Base-by-base conservation (phyloP, 1,140 invertebrate genomes). In the Camponotus vicinus region DNA sequence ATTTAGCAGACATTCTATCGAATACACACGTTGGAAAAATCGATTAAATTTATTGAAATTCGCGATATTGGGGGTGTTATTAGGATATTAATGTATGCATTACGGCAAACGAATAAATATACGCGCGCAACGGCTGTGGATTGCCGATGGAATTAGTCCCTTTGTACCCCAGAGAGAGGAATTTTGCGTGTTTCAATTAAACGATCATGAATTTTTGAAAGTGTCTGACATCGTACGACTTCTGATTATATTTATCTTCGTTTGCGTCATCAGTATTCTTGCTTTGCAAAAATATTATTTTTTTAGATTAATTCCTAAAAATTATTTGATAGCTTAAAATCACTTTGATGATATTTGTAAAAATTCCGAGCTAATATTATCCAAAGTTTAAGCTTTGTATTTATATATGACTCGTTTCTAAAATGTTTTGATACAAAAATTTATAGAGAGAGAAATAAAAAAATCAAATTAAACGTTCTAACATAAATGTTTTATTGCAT, bases 171-270 rank as follows among this genome's bases (percentile, higher is more conserved):
- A 57, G 45, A 71, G 86, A 78, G 64, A 86, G 84, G 70, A 86
- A 86, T 86, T 89, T 71, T 75, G 86, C 55, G 80, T 80, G 83
- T 86, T 88, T 82, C 70, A 85, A 86, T 89, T 82, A 88, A 88
- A 85, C 76, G 70, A 40, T 61, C 13, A 82, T 78, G 70, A 71
- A 75, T 89, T 86, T 88, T 82, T 85, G 70, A 86, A 88, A 89
- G 83, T 79, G 82, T 64, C 37, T 63, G 45, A 40, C 77, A 78
- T 27, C 49, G 61, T 61, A 67, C 66, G 83, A 79, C 84, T 88
- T 88, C 45, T 80, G n/a, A 40, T 32, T 67, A 49, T 57, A 75
- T 64, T 69, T 57, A 59, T 40, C 52, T 40, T 42, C 1, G 21
- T 59, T 6, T 4, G 27, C 42, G 55, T 84, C n/a, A 37, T 55